Evolutionary conservation across 2,888 invertebrate genomes (phyloP).

Genomic region (Amphipyra berbera): DNA sequence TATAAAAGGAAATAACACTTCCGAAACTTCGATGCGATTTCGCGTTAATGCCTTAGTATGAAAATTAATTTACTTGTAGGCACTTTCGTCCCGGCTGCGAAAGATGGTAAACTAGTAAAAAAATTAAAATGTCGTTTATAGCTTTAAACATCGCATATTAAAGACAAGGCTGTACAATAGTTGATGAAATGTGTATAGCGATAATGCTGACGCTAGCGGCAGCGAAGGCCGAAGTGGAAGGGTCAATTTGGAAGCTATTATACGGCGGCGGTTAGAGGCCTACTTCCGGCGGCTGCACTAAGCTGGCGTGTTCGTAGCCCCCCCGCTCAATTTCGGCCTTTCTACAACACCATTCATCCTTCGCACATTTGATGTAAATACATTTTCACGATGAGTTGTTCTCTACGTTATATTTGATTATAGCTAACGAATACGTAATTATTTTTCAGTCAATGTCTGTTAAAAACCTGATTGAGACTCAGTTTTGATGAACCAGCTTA

Average conservation of each 20-base stretch:
- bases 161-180: conserved; percentile 21
- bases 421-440: conserved; percentile 29
- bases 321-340: conserved; percentile 85
- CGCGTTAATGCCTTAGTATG: conserved; percentile 75
- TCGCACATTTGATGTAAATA: conserved; percentile 71
- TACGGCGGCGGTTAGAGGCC: conserved; percentile 87
- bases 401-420: conserved; percentile 19
- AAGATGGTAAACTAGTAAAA: conserved; percentile 56
- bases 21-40: conserved; percentile 82
- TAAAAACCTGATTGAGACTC: conserved; percentile 19
- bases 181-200: conserved; percentile 51
- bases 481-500: conserved; percentile 48
- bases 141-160: conserved; percentile 1
- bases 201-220: conserved; percentile 71
- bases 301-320: conserved; percentile 85
- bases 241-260: conserved; percentile 89
- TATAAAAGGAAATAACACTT: conserved; percentile 86
- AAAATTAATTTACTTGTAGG: conserved; percentile 76
- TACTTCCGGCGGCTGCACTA: conserved; percentile 89
- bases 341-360: conserved; percentile 80
- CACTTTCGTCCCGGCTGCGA: conserved; percentile 54
- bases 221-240: conserved; percentile 78
- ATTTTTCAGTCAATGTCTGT: conserved; percentile 24
- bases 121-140: neutral
- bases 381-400: conserved; percentile 58